Conservation (phyloP, 2,113 vertebrate genomes). For the Anseranas semipalmata region DNA sequence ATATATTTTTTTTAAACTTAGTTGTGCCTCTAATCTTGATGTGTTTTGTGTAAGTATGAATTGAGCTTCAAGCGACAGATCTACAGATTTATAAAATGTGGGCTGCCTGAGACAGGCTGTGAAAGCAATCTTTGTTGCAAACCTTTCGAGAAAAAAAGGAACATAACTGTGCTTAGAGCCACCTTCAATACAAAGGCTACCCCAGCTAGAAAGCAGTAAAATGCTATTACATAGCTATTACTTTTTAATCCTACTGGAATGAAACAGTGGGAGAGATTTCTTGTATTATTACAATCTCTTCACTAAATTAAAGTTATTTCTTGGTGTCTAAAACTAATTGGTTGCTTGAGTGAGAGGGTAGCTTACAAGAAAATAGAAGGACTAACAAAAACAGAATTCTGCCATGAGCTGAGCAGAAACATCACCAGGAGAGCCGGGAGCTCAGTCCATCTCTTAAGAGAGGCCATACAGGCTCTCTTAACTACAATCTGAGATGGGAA, state of each 20-base stretch:
- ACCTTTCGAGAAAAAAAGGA: neutral
- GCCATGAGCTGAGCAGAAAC: neutral
- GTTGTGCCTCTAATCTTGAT: neutral
- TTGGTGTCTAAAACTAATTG: neutral
- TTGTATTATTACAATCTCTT: constrained; percentile 17
- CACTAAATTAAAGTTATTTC: neutral
- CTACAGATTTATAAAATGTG: neutral
- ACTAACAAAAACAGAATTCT: neutral
- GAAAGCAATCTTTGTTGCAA: neutral
- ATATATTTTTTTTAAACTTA: neutral
- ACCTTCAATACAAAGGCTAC: neutral
- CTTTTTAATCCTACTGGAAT: neutral
- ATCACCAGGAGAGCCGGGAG: neutral
- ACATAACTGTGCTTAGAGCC: neutral
- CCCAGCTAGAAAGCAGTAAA: neutral
- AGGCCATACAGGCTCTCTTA: neutral
- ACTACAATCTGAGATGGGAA: neutral
- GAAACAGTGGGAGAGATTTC: neutral
- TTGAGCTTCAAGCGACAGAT: neutral
- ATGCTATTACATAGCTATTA: neutral
- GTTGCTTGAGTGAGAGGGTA: neutral
- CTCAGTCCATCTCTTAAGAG: neutral
- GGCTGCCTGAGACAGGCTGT: neutral
- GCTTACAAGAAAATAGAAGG: neutral
- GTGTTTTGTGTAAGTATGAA: neutral